phyloP scores from a whole-genome alignment of 2,113 vertebrate species.

The Callopanchax toddi region DNA sequence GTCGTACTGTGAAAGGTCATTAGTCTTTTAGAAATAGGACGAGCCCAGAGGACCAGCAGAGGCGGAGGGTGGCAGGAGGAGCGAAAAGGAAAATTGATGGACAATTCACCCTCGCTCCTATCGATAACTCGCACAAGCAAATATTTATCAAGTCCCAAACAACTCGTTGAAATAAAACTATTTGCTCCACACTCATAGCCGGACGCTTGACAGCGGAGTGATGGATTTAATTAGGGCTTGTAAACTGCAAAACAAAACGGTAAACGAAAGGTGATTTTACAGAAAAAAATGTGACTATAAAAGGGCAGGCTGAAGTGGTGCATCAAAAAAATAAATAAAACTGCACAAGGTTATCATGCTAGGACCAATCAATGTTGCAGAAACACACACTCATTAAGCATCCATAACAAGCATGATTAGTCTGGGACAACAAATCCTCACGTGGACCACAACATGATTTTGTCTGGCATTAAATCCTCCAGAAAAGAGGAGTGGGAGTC shows the following conservation, averaged over 20 bases:
- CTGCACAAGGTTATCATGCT: conserved; percentile 35
- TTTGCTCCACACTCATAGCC: conserved; percentile 7
- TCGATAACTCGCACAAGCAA: conserved; percentile 35
- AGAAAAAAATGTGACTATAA: too few relatives aligned
- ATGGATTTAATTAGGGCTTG: conserved; percentile 20
- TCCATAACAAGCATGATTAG: conserved; percentile 66
- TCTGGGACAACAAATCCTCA: conserved; percentile 68
- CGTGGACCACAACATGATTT: conserved; percentile 65
- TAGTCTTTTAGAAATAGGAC: conserved; percentile 65
- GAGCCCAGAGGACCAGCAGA: conserved; percentile 36
- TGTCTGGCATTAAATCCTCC: conserved; percentile 67
- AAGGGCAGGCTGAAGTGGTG: too few relatives aligned
- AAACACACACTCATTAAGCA: conserved; percentile 68
- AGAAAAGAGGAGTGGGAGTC: conserved; percentile 64
- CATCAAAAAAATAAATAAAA: too few relatives aligned
- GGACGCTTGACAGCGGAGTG: conserved; percentile 23
- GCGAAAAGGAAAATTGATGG: conserved; percentile 41
- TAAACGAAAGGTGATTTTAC: conserved; percentile 5
- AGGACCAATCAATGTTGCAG: conserved; percentile 49
- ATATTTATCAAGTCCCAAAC: conserved; percentile 41
- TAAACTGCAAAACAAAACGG: conserved; percentile 15
- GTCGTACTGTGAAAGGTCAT: conserved; percentile 66
- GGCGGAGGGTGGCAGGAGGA: conserved; percentile 29
- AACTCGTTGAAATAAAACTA: conserved; percentile 36
- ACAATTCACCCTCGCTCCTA: conserved; percentile 24